Evolutionary conservation across 2,888 invertebrate species (phyloP).

Genomic region (Anoncus sp.): DNA sequence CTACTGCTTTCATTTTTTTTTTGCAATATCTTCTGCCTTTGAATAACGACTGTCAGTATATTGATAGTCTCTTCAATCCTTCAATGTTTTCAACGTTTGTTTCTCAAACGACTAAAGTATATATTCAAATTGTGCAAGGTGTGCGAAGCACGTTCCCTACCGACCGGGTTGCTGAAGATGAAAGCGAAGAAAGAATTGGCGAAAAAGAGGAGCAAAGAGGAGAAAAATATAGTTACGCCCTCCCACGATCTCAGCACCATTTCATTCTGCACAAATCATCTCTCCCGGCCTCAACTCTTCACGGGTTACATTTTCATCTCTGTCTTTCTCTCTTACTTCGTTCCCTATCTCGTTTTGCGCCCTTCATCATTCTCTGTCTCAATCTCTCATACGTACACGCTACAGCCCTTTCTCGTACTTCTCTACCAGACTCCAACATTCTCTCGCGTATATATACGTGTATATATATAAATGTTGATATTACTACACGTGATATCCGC

Average conservation of each 20-base stretch:
- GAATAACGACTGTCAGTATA: conserved; percentile 39
- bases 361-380: conserved; percentile 60
- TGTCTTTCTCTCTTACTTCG: conserved; percentile 48
- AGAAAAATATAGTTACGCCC: conserved; percentile 43
- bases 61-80: conserved; percentile 33
- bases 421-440: conserved; percentile 18
- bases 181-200: conserved; percentile 37
- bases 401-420: conserved; percentile 51
- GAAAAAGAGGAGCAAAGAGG: conserved; percentile 15
- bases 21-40: conserved; percentile 19
- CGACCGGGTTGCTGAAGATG: conserved; percentile 23
- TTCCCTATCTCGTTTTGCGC: conserved; percentile 44
- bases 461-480: background rate
- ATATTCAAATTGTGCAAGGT: conserved; percentile 52
- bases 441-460: conserved; percentile 26
- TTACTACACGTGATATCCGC: conserved; percentile 28
- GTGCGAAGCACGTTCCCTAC: conserved; percentile 44
- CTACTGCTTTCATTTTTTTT: conserved; percentile 10
- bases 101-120: conserved; percentile 40
- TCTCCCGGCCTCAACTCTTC: conserved; percentile 43
- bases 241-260: conserved; percentile 62
- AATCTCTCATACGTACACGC: conserved; percentile 49
- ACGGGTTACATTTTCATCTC: conserved; percentile 49
- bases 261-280: conserved; percentile 64
- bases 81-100: conserved; percentile 18